These are phyloP conservation scores for Colinus virginianus DNA, from an alignment of 2,113 vertebrate genomes.

Conservation along the genomic window DNA sequence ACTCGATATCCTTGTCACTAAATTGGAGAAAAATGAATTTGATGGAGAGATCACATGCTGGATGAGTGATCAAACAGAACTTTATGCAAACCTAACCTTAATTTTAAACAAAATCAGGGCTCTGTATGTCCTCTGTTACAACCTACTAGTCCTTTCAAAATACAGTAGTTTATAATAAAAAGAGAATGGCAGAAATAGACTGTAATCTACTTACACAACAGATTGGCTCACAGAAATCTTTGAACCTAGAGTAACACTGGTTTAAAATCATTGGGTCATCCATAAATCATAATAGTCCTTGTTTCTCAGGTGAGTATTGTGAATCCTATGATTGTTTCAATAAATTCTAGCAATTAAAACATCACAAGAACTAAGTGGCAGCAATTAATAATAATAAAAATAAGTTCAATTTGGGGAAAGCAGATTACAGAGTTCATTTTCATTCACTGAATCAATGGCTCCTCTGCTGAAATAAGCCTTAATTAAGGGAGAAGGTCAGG, in stretches of 20 bases:
- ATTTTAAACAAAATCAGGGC: not conserved
- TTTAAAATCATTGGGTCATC: not conserved
- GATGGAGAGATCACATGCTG: no score
- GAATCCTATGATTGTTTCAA: conserved; percentile 66
- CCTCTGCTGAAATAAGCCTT: conserved; percentile 67
- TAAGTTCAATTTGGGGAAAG: conserved; percentile 72
- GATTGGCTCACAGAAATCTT: conserved; percentile 20
- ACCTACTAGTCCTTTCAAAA: conserved; percentile 9
- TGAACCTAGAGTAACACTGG: conserved; percentile 13
- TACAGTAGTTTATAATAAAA: not conserved
- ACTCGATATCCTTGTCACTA: no score
- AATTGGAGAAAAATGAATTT: no score
- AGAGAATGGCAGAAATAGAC: not conserved
- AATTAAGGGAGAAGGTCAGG: conserved; percentile 72
- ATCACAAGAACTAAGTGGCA: conserved; percentile 66
- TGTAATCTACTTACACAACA: not conserved
- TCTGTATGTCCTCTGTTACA: not conserved
- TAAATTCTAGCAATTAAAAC: conserved; percentile 76
- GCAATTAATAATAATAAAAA: conserved; percentile 78
- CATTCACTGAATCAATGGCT: conserved; percentile 64
- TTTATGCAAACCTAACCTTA: not conserved
- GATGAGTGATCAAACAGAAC: not conserved
- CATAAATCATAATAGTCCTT: conserved; percentile 18
- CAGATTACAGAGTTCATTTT: conserved; percentile 75
- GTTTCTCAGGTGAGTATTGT: conserved; percentile 55